Base-by-base conservation (phyloP, 1,140 invertebrate species). In the Cecropterus lyciades region DNA sequence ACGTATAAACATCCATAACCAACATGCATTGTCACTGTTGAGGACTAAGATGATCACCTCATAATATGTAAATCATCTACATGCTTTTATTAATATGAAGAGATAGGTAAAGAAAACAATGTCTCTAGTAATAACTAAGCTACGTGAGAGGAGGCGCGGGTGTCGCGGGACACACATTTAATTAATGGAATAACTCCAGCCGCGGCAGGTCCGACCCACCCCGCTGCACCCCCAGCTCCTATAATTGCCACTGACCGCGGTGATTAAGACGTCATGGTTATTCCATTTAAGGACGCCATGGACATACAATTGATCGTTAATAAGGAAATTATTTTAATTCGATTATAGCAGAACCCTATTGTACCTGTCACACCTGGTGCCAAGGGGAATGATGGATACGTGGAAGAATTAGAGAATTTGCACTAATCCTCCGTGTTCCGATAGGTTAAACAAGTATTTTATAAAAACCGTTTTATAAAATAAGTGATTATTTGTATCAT, bases 141-240 rank as follows among this genome's bases (percentile, higher is more conserved):
- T 60, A 15, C 27, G 27, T 10, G 0, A n/a, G 56, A 72, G 69
- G 60, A 65, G 48, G 57, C 51, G 68, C 37, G 60, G 72, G 69
- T 59, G 63, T 73, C 59, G 72, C 74, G 71, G 71, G 70, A 64
- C 72, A 67, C 67, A 74, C 70, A 73, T 85, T 82, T 86, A 86
- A 88, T 88, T 88, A 88, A 88, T 86, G 85, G 79, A 86, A 86
- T 86, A 85, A 86, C 82, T 85, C 78, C 65, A 65, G 67, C 67
- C 43, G 60, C 49, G 57, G 37, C 53, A 43, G 40, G 40, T 43
- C 40, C 46, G 15, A 63, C 43, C 40, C 56, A 42, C 65, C 55
- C 48, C 72, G 51, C 62, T 33, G 67, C 20, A 15, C 63, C 33
- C 52, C 64, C 57, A 37, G 51, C 65, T 24, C 13, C 53, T 45